Evolutionary conservation across 2,797 vertebrate species (phyloP).

Genomic region (Emydoidea blandingii): DNA sequence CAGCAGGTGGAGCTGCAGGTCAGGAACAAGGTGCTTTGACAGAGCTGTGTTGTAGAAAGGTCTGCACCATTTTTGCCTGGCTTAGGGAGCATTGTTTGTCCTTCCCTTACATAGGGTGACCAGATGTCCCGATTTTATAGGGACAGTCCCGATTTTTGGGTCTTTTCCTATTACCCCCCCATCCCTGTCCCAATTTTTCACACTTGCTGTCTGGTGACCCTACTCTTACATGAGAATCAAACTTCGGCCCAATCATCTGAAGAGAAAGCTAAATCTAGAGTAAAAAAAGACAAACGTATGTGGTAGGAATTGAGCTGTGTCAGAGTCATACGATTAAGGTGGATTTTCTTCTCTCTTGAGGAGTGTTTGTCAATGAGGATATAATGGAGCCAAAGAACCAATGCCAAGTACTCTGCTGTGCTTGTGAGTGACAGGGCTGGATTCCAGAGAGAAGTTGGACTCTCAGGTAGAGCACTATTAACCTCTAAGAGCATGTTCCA

Average conservation of each 20-base stretch:
- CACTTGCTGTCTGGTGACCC: no score
- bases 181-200: no score
- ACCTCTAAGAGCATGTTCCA: neutral
- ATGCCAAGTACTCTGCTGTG: neutral
- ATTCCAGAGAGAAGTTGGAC: neutral
- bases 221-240: neutral
- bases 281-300: neutral
- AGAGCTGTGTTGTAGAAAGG: fast-evolving
- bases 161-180: no score
- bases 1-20: neutral
- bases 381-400: neutral
- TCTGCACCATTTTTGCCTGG: neutral
- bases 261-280: neutral
- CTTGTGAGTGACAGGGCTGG: neutral
- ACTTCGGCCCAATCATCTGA: neutral
- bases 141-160: no score
- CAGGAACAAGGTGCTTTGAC: neutral
- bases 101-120: neutral
- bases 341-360: neutral
- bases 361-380: neutral
- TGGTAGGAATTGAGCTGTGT: neutral
- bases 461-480: neutral
- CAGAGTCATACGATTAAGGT: neutral
- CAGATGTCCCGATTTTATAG: no score
- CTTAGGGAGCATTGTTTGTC: neutral